These are phyloP conservation scores for Gallinago jamesoni DNA, from an alignment of 2,113 vertebrate species.

Conservation along the genomic window DNA sequence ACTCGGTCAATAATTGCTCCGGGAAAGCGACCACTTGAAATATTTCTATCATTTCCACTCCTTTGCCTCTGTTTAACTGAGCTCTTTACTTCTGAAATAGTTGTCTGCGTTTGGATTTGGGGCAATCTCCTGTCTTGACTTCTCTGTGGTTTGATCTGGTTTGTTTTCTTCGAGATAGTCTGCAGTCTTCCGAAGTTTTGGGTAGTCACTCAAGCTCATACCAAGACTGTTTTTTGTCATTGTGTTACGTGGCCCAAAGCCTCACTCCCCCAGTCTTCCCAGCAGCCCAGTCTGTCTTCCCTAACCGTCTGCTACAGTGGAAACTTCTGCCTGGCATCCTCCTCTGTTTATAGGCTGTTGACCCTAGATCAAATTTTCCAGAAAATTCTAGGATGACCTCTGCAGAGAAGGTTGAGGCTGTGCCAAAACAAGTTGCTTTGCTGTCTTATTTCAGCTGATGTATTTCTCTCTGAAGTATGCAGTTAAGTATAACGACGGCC, in stretches of 20 bases:
- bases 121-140: neutral
- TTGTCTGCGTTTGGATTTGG: neutral
- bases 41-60: neutral
- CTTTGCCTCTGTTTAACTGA: neutral
- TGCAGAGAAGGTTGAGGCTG: neutral
- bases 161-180: neutral
- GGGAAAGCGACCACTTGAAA: neutral
- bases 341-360: neutral
- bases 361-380: neutral
- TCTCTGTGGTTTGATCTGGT: neutral
- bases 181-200: neutral
- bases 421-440: neutral
- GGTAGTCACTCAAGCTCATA: neutral
- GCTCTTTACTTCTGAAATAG: neutral
- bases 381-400: neutral
- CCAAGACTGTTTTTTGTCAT: neutral
- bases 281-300: neutral
- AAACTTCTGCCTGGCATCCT: neutral
- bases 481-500: neutral
- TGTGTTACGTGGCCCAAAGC: neutral
- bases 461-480: neutral
- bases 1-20: neutral
- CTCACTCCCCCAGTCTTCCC: neutral
- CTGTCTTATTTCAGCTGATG: neutral
- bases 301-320: neutral